A percentile compares a stretch with the other conserved stretches of the same genome.
phyloP scores from a whole-genome alignment of 2,797 vertebrate genomes.

The Girardinus metallicus region DNA sequence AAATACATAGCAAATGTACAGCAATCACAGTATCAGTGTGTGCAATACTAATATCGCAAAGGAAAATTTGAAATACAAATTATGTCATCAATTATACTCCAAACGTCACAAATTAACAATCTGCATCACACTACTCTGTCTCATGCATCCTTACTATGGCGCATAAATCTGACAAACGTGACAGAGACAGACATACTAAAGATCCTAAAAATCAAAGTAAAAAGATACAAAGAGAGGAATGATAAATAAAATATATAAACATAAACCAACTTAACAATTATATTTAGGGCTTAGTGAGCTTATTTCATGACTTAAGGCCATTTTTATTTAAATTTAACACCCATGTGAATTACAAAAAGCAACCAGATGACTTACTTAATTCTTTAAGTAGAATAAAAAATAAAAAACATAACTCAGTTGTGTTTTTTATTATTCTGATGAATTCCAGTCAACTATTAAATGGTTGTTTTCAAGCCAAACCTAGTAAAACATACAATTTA shows the following conservation, averaged over 20 bases:
- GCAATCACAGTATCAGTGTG: neutral
- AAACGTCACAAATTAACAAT: neutral
- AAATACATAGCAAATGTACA: neutral
- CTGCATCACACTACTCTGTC: neutral
- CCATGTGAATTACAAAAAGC: neutral
- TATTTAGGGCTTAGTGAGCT: neutral
- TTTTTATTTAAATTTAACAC: neutral
- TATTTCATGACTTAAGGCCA: neutral
- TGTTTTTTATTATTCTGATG: neutral
- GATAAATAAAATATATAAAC: neutral
- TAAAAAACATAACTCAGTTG: neutral
- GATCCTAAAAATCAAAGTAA: neutral
- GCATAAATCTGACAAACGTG: neutral
- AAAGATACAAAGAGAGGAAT: neutral
- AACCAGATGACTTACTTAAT: neutral
- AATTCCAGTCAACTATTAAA: neutral
- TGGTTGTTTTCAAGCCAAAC: neutral
- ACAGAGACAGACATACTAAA: no score
- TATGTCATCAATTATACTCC: neutral
- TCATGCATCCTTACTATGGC: neutral
- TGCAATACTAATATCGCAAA: neutral
- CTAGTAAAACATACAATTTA: neutral
- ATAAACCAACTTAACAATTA: neutral
- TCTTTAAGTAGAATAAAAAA: neutral
- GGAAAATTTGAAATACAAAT: neutral